A percentile compares a stretch with the other conserved stretches of the same genome.
Conservation (phyloP, 2,888 invertebrate genomes). For the Poecilobothrus nobilitatus region DNA sequence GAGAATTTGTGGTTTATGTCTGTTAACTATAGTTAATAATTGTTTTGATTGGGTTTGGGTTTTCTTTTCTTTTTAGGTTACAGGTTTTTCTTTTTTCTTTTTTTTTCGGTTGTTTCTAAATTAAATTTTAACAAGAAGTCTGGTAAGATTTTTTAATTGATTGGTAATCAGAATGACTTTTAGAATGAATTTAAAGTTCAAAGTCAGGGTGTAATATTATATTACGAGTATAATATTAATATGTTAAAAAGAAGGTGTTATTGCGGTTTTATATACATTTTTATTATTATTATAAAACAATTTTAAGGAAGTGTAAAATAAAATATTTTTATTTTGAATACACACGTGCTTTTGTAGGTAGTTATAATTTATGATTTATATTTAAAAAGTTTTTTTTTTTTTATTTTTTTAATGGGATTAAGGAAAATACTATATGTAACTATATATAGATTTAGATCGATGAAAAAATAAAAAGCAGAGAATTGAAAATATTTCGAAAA, state of each 20-base stretch:
- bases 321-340: too few species aligned
- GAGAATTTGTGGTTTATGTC: background rate
- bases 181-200: background rate
- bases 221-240: too few species aligned
- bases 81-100: background rate
- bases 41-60: background rate
- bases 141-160: background rate
- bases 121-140: background rate
- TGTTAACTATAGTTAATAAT: background rate
- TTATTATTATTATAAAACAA: too few species aligned
- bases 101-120: background rate
- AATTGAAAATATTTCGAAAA: background rate
- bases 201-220: background rate
- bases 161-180: background rate
- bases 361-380: too few species aligned
- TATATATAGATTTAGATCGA: too few species aligned
- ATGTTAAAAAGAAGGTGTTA: background rate
- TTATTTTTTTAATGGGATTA: too few species aligned
- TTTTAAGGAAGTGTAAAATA: too few species aligned
- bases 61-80: background rate
- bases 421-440: too few species aligned
- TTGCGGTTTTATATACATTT: too few species aligned
- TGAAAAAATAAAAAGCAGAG: background rate
- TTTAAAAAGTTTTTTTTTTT: too few species aligned
- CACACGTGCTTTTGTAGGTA: too few species aligned